A percentile compares a stretch with the other conserved stretches of the same genome.
phyloP scores from a whole-genome alignment of 2,797 vertebrate genomes.

The Lepidocolaptes lacrymiger region DNA sequence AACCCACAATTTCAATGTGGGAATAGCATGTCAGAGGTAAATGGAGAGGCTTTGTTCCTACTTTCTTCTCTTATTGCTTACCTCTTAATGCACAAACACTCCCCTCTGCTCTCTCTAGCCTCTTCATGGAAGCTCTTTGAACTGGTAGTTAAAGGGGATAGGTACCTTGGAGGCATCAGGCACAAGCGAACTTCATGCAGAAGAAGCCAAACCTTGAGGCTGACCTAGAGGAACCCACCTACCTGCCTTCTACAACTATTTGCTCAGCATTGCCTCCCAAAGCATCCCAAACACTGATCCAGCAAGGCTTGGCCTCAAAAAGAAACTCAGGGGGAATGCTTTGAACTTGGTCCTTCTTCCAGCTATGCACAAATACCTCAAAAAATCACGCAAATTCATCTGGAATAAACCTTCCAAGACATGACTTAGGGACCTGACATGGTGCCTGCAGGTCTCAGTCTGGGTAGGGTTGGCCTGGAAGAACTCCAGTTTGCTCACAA shows the following conservation, averaged over 20 bases:
- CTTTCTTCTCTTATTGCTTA: neutral
- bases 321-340: neutral
- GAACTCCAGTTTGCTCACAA: neutral
- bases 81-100: neutral
- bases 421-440: neutral
- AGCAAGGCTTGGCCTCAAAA: neutral
- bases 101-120: neutral
- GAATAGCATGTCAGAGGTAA: neutral
- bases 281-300: neutral
- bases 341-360: neutral
- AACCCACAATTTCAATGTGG: neutral
- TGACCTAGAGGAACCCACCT: neutral
- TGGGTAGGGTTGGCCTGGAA: neutral
- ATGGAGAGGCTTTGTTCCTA: neutral
- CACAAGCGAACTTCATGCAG: neutral
- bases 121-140: neutral
- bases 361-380: neutral
- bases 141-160: neutral
- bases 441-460: neutral
- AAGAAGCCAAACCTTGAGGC: neutral
- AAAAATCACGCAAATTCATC: neutral
- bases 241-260: neutral
- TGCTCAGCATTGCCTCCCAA: neutral
- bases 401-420: neutral
- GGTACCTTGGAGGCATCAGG: neutral